Percentiles rank a stretch among this genome's conserved stretches.
phyloP scores from a whole-genome alignment of 2,797 vertebrate species.

The Poecile montanus region DNA sequence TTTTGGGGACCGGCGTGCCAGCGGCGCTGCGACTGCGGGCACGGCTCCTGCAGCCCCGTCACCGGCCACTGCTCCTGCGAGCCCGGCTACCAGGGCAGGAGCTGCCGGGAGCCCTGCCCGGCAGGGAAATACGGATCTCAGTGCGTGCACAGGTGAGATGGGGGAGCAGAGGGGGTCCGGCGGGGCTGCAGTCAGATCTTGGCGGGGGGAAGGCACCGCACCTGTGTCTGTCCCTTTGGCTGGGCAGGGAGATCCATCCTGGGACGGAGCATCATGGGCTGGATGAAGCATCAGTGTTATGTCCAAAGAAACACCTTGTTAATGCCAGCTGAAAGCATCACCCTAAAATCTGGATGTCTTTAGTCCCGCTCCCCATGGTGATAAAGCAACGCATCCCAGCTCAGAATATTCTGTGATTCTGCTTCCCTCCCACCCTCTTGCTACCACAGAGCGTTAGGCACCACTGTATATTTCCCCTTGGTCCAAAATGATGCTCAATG shows the following conservation, averaged over 20 bases:
- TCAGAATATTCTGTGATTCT: neutral
- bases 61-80: conserved; percentile 85
- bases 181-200: accelerated
- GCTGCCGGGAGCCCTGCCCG: conserved; percentile 81
- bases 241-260: accelerated
- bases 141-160: conserved; percentile 81
- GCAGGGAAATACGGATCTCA: conserved; percentile 80
- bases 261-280: too few species aligned
- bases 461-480: accelerated
- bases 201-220: accelerated
- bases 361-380: accelerated
- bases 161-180: accelerated
- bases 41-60: conserved; percentile 77
- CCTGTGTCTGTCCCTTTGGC: neutral
- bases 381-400: neutral
- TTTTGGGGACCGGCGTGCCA: conserved; percentile 86
- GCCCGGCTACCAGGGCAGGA: conserved; percentile 81
- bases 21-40: conserved; percentile 80
- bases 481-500: neutral
- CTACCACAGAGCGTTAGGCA: neutral
- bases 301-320: neutral
- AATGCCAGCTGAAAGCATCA: neutral
- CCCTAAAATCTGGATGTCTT: accelerated
- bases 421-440: neutral
- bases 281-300: neutral